phyloP scores from a whole-genome alignment of 1,140 invertebrate genomes.

The Pseudomyrmex concolor region DNA sequence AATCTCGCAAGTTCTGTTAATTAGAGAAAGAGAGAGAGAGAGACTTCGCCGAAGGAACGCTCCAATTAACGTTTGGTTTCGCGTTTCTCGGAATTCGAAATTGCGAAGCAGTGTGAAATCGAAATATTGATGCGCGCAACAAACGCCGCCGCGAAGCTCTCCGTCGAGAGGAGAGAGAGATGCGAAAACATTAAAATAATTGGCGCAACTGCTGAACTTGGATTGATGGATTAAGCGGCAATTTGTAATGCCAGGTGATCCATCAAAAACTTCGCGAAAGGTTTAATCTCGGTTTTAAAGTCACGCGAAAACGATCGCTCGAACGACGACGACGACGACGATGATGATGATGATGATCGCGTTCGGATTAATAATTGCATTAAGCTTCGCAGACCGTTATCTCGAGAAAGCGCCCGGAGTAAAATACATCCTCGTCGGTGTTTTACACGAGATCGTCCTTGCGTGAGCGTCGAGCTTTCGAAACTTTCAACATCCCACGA shows the following conservation, averaged over 20 bases:
- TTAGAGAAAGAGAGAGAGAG: neutral
- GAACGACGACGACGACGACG: no score
- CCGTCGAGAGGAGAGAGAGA: neutral
- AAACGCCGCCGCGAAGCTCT: neutral
- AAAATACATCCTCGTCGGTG: no score
- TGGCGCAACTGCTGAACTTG: constrained; percentile 53
- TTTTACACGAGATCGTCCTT: no score
- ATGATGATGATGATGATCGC: neutral
- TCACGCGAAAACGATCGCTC: constrained; percentile 50
- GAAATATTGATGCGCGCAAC: neutral
- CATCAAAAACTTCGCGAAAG: constrained; percentile 60
- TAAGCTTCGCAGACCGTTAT: neutral
- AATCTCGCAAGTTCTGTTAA: neutral
- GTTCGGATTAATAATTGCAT: constrained; percentile 26
- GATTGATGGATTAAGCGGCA: constrained; percentile 58
- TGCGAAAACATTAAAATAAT: constrained; percentile 41
- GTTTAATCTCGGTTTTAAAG: constrained; percentile 53
- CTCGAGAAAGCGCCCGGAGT: no score
- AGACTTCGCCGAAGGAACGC: neutral
- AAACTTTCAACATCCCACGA: no score
- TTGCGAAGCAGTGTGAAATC: neutral
- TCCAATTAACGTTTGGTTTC: neutral
- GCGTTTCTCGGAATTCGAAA: neutral
- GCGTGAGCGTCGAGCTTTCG: no score
- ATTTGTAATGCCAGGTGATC: constrained; percentile 59